Base-by-base conservation (phyloP, 2,888 invertebrate genomes). In the Hydriomena furcata region DNA sequence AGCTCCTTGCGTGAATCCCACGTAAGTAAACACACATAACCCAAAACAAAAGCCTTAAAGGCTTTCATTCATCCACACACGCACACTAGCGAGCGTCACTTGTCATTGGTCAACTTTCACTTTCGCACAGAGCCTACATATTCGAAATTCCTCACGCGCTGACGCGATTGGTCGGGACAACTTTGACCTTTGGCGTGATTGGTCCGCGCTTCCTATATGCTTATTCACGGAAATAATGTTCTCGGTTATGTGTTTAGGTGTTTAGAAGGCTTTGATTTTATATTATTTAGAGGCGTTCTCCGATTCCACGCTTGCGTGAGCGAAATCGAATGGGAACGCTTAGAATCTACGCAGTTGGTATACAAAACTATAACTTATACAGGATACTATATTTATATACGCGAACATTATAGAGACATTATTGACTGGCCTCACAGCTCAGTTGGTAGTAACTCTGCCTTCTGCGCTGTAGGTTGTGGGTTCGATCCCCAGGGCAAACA, bases 61-160 rank as follows among this genome's bases (percentile, higher is more conserved):
- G 54, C 55, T 47, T 56, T 45, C 52, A 68, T 66, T 69, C 59
- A 69, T 70, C 68, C 63, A 70, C 71, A 75, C 64, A 72, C 57
- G 53, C 71, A 75, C 82, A 52, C 76, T 72, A 71, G 80, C 83
- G 61, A 60, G 57, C 60, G 56, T 62, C 67, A 66, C 65, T 50
- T 63, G 66, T 79, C 65, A 88, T 89, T 89, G 85, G 88, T 63
- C 72, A 64, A 76, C 84, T 88, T 86, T 88, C 86, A 79, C 86
- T 88, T 79, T 85, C 83, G 65, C 65, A 78, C 71, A 65, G 74
- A 82, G 81, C 89, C 85, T 86, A 87, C 88, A 84, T 84, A 85
- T 84, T 86, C 82, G 60, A 79, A 79, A 86, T 87, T 73, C 82
- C 84, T 63, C 56, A 58, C 63, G 70, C 65, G 60, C 66, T 60